Evolutionary conservation across 2,888 invertebrate species (phyloP).

Genomic region (Poecilobothrus nobilitatus): DNA sequence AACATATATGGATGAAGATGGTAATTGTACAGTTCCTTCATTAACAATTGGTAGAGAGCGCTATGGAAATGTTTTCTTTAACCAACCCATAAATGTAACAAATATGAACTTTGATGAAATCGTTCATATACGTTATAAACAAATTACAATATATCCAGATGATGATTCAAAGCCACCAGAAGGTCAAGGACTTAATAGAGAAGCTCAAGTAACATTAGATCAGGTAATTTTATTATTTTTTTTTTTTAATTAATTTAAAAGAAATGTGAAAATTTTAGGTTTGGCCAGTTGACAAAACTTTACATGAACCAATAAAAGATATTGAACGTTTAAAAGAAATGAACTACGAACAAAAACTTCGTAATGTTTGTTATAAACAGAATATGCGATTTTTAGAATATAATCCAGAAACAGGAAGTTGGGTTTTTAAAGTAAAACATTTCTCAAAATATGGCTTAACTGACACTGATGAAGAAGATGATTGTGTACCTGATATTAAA

Average conservation of each 20-base stretch:
- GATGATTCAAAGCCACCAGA: constrained; percentile 77
- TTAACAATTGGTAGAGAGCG: constrained; percentile 82
- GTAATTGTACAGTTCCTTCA: constrained; percentile 73
- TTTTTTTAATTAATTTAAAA: background rate
- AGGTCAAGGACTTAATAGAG: constrained; percentile 80
- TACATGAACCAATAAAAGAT: constrained; percentile 69
- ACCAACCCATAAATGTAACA: constrained; percentile 74
- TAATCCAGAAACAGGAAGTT: constrained; percentile 89
- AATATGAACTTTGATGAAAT: constrained; percentile 79
- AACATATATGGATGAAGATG: constrained; percentile 60
- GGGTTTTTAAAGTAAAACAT: constrained; percentile 92
- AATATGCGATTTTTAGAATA: constrained; percentile 90
- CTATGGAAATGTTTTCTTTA: constrained; percentile 84
- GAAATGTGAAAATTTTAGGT: constrained; percentile 21
- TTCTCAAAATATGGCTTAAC: constrained; percentile 88
- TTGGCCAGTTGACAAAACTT: constrained; percentile 85
- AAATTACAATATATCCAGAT: constrained; percentile 91
- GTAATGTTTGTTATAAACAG: constrained; percentile 75
- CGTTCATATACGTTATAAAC: constrained; percentile 87
- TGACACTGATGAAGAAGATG: constrained; percentile 87
- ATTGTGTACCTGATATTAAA: constrained; percentile 45
- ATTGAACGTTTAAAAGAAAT: constrained; percentile 65
- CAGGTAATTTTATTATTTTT: constrained; percentile 48
- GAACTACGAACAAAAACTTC: constrained; percentile 78
- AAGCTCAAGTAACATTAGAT: constrained; percentile 86